Conservation (phyloP, 2,797 vertebrate species). For the Triplophysa bombifrons region DNA sequence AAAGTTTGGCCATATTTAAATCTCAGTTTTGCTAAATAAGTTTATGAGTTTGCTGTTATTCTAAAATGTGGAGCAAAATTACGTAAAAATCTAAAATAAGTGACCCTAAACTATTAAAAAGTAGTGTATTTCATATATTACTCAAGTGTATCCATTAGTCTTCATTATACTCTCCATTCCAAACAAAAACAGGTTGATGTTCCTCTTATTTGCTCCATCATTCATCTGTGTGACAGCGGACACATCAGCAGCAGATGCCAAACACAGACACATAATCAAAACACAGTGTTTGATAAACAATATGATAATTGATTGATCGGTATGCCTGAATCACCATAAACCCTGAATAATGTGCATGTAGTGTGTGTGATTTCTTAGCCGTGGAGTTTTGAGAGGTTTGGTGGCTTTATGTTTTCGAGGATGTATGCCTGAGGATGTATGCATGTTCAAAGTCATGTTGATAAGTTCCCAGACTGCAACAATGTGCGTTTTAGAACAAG, state of each 20-base stretch:
- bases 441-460: neutral
- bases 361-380: neutral
- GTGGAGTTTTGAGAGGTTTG: neutral
- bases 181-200: neutral
- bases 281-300: neutral
- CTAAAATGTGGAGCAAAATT: too few relatives aligned
- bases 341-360: neutral
- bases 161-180: neutral
- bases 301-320: neutral
- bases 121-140: too few relatives aligned
- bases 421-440: neutral
- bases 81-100: too few relatives aligned
- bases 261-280: neutral
- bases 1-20: too few relatives aligned
- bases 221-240: neutral
- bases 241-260: conserved; percentile 24
- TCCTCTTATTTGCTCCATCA: neutral
- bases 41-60: too few relatives aligned
- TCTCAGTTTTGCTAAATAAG: too few relatives aligned
- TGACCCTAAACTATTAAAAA: too few relatives aligned
- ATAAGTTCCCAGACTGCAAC: neutral
- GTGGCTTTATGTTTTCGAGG: neutral
- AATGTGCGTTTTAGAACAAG: neutral
- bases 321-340: neutral
- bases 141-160: neutral